phyloP scores from a whole-genome alignment of 2,113 vertebrate genomes.

The Xiphophorus maculatus region DNA sequence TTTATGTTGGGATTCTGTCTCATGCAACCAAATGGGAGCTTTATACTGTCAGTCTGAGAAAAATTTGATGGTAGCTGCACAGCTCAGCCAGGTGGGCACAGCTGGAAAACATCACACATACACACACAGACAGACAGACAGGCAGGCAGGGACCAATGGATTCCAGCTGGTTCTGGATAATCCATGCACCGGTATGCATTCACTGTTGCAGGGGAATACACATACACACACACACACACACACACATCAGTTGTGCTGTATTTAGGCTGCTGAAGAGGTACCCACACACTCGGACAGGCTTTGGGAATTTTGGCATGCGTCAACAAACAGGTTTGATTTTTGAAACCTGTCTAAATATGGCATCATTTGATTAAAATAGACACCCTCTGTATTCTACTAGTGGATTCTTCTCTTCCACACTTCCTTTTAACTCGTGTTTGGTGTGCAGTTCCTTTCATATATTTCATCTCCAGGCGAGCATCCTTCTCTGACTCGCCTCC shows the following conservation, averaged over 20 bases:
- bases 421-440: conserved; percentile 34
- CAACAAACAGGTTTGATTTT: not conserved
- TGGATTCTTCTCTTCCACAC: not conserved
- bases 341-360: not conserved
- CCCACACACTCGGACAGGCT: not conserved
- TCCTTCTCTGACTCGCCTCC: conserved; percentile 38
- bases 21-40: conserved; percentile 13
- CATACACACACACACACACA: not conserved
- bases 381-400: not conserved
- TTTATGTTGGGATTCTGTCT: conserved; percentile 6
- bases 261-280: conserved; percentile 7
- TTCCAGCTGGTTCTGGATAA: conserved; percentile 60
- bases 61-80: conserved; percentile 56
- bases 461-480: conserved; percentile 36
- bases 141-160: conserved; percentile 35
- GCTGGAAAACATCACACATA: conserved; percentile 40
- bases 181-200: conserved; percentile 35
- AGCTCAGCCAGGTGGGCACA: conserved; percentile 52
- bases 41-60: conserved; percentile 43
- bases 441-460: conserved; percentile 31
- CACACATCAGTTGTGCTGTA: conserved; percentile 2
- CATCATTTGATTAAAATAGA: conserved; percentile 6
- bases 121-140: conserved; percentile 14
- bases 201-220: conserved; percentile 39
- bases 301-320: not conserved